Evolutionary conservation across 2,888 invertebrate species (phyloP).

Genomic region (Callosobruchus maculatus): DNA sequence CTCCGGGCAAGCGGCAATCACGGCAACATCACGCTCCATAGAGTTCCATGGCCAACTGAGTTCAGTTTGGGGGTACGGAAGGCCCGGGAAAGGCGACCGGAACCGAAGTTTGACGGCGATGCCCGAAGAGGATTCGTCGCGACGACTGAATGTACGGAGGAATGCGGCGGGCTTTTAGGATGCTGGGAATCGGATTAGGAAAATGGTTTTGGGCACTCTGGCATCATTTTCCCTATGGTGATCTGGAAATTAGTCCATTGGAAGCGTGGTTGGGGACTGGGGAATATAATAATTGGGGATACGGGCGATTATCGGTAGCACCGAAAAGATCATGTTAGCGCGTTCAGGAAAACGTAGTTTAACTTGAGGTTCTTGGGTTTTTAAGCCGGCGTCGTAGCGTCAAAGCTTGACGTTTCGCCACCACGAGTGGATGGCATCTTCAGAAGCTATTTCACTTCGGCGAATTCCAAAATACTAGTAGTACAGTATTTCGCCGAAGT

Average conservation of each 20-base stretch:
- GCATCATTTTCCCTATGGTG: not conserved
- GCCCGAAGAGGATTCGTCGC: not conserved
- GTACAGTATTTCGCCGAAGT: too few relatives aligned
- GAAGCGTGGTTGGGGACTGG: not conserved
- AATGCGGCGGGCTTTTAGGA: not conserved
- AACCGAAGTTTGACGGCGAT: not conserved
- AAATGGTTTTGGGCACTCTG: not conserved
- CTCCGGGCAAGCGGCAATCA: not conserved
- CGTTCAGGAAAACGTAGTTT: too few relatives aligned
- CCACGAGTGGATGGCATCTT: too few relatives aligned
- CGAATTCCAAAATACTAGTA: too few relatives aligned
- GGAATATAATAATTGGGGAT: too few relatives aligned
- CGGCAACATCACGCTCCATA: not conserved
- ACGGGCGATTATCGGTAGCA: too few relatives aligned
- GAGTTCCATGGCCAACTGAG: not conserved
- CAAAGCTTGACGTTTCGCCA: too few relatives aligned
- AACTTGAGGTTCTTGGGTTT: too few relatives aligned
- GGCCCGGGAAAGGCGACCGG: not conserved
- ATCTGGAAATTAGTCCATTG: not conserved
- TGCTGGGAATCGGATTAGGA: not conserved
- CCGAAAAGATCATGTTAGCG: too few relatives aligned
- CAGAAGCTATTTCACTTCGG: too few relatives aligned
- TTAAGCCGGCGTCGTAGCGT: too few relatives aligned
- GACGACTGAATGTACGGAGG: not conserved
- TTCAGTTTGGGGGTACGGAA: not conserved